Base-by-base conservation (phyloP, 2,113 vertebrate genomes). In the Aix galericulata region DNA sequence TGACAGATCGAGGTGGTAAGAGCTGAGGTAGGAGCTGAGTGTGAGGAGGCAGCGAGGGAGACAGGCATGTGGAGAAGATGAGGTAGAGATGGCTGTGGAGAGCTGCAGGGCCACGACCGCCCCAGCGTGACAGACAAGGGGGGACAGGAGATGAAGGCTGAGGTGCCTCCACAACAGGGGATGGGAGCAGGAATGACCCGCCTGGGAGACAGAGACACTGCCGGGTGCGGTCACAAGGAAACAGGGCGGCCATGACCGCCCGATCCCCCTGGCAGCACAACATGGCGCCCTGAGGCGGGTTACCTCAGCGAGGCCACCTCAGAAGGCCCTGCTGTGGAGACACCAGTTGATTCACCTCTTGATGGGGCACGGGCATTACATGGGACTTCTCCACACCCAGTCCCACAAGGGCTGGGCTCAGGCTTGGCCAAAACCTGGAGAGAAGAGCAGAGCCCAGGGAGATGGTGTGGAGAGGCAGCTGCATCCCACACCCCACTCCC, bases 101-200 rank as follows among this genome's bases (percentile, higher is more conserved):
- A 6, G 18, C 48, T 42, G 26, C 0, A 0, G 4, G 13, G 74
- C 20, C 26, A 12, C 7, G 13, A 21, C 25, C 9, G 6, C 26
- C 1, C 3, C 10, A 23, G 40, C 23, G 0, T n/a, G 76, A 62
- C 17, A 13, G 50, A 8, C 23, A 23, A 13, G n/a, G 36, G 18
- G 32, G 17, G 23, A 20, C 17, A 13, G 31, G 40, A 63, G 13
- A 7, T 0, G 2, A 27, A 29, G 11, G 18, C 14, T 29, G 9
- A 22, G 50, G 17, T 9, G 38, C 5, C 5, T 26, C 38, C 1
- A 0, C n/a, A 32, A 4, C 9, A 7, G 10, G 13, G 23, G 27
- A 10, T 9, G 38, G 42, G 42, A 22, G 32, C 0, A 5, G 36
- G 36, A 32, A 42, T 3, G 48, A 29, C 58, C 8, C 0, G 0